A percentile compares a stretch with the other conserved stretches of the same genome.
phyloP scores from a whole-genome alignment of 2,888 invertebrate genomes.

The Cheilosia impressa region DNA sequence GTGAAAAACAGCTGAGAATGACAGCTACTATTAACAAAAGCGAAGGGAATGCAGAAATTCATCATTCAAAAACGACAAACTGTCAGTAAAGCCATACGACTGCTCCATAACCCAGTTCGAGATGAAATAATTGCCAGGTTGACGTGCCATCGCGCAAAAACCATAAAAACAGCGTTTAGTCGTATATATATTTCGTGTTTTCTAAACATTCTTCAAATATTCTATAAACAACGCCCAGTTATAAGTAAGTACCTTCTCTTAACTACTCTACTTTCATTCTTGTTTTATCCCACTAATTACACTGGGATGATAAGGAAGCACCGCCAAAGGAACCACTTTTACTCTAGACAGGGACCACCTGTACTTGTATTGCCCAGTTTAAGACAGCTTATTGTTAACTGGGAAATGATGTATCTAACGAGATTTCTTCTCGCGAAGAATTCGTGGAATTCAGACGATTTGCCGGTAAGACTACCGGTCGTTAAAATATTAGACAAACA shows the following conservation, averaged over 20 bases:
- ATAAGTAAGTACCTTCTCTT: background rate
- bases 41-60: too few species aligned
- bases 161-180: background rate
- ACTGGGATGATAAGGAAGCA: background rate
- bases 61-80: background rate
- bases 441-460: background rate
- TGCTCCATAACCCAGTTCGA: background rate
- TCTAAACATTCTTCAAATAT: background rate
- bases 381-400: background rate
- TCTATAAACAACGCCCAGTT: background rate
- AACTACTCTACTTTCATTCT: background rate
- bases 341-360: background rate
- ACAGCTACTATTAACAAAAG: too few species aligned
- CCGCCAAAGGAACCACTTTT: background rate
- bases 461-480: background rate
- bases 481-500: background rate
- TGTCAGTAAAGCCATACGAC: background rate
- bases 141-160: background rate
- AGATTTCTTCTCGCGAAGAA: background rate
- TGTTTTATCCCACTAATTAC: background rate
- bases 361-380: background rate
- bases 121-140: background rate
- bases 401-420: background rate
- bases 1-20: too few species aligned
- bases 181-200: background rate